These are phyloP conservation scores for Sphaerodactylus townsendi DNA, from an alignment of 2,113 vertebrate species.

Conservation along the genomic window DNA sequence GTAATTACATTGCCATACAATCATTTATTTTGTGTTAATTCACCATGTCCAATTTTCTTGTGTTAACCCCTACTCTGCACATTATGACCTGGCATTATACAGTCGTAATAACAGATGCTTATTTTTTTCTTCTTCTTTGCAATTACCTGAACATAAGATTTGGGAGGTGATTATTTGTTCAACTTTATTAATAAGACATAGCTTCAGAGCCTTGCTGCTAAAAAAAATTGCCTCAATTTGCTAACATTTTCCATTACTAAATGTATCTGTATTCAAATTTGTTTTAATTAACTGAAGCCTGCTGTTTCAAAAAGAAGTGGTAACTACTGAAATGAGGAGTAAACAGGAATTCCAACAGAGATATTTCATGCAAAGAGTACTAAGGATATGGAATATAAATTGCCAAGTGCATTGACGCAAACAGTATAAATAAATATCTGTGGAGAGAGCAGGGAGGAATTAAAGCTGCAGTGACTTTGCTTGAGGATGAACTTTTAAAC, in stretches of 20 bases:
- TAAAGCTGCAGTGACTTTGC: slow-evolving; percentile 46
- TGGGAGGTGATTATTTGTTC: slow-evolving; percentile 58
- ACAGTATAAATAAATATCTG: slow-evolving; percentile 47
- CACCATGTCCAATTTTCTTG: slow-evolving; percentile 69
- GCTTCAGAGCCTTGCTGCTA: slow-evolving; percentile 49
- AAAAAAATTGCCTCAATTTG: slow-evolving; percentile 37
- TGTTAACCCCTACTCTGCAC: slow-evolving; percentile 72
- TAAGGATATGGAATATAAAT: slow-evolving; percentile 58
- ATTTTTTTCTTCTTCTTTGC: slow-evolving; percentile 57
- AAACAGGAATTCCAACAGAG: slow-evolving; percentile 69
- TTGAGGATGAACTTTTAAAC: slow-evolving; percentile 37
- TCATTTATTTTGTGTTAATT: slow-evolving; percentile 75
- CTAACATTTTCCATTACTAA: slow-evolving; percentile 44
- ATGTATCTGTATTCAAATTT: slow-evolving; percentile 53
- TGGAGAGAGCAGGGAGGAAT: slow-evolving; percentile 45
- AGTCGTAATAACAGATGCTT: slow-evolving; percentile 70
- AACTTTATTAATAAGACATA: slow-evolving; percentile 59
- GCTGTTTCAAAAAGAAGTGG: slow-evolving; percentile 49
- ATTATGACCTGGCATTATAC: slow-evolving; percentile 65
- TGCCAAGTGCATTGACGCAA: slow-evolving; percentile 43
- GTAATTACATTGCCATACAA: slow-evolving; percentile 67
- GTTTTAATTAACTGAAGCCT: slow-evolving; percentile 68
- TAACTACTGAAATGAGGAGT: slow-evolving; percentile 61
- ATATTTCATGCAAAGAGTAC: slow-evolving; percentile 57
- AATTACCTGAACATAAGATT: slow-evolving; percentile 68